Evolutionary conservation across 1,140 invertebrate genomes (phyloP), one percentile per base, ranked within the genome.

Genomic region (Drosophila repletoides): DNA sequence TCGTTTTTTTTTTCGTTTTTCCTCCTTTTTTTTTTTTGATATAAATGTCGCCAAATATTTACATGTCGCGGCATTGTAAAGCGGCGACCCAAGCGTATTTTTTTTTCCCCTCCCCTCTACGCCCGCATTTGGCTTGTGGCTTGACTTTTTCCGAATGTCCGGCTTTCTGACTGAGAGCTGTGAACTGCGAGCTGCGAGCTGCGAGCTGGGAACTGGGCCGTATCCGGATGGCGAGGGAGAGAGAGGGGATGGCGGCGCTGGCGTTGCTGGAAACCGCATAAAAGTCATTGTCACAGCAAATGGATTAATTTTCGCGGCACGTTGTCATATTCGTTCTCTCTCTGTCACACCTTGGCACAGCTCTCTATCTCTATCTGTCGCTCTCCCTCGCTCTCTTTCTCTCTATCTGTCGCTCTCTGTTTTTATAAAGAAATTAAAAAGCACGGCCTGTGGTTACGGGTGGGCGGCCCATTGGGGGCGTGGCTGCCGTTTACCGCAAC

Each of bases 201-300:
- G 29, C 26, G 36, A 38, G 19, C 36, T 38, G 31, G 36, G 26
- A 26, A 65, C 43, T 14, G 29, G 36, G 14, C 64, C 53, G 71
- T 55, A 55, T 53, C 67, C 60, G 69, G 71, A 21, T 53, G 46
- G 52, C 69, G 55, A 49, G 64, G 68, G 60, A 76, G 46, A 49
- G 53, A 33, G 73, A 40, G 33, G 43, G 36, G 55, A 55, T 38
- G 70, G 26, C 69, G 79, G n/a, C n/a, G n/a, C n/a, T n/a, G n/a
- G n/a, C 69, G 64, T 73, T 77, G 70, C 60, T 86, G 80, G 67
- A 80, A 86, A 86, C 80, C 80, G 80, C 81, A 86, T 86, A 86
- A 86, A 84, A 86, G 75, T 86, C 80, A 86, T 86, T 87, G 80
- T 86, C 80, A 86, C 80, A 86, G 76, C 81, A 86, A 86, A 86